Evolutionary conservation across 2,113 vertebrate genomes (phyloP), one percentile per base, ranked within the genome.

Genomic region (Onychostoma macrolepis): DNA sequence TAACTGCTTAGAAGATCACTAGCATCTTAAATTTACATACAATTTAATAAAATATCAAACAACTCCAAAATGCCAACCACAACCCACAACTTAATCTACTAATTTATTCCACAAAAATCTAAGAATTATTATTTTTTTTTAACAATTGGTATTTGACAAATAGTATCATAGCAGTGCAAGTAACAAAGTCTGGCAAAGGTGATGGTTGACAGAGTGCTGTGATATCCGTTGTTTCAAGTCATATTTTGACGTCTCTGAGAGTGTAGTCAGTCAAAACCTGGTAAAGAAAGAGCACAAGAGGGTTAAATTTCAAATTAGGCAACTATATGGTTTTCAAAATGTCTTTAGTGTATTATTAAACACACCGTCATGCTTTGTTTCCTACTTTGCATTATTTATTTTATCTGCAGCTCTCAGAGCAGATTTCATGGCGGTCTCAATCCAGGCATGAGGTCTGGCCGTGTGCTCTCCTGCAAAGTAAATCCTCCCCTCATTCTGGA

Each of bases 381-480:
- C 50, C 80, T 81, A 85, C 30, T 85, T 74, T 83, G 43, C 21
- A 78, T 86, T 89, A 28, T 97, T 95, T 3, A 97, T 96, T 72
- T 94, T 93, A 38, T 63, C 88, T 0, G 95, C 96, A 0, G 95
- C 96, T 87, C 91, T 92, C 33, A 97, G 0, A 0, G 96, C 96
- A 0, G 97, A 95, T 83, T 97, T 97, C 90, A 97, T 92, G 75
- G 96, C 74, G 0, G 96, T 96, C 58, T 98, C 97, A 0, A 97
- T 96, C 97, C 97, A 98, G 43, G 79, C 95, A 0, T 96, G 96
- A 0, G 96, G 96, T 12, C 90, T 91, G 0, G 93, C 91, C 0
- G 96, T 63, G 77, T 98, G 97, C n/a, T 98, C 97, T 0, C 97
- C 96, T 0, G 96, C 96, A 13, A 98, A 97, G 82, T 96, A 89